Conservation (phyloP, 2,797 vertebrate genomes). For the Valencia hispanica region DNA sequence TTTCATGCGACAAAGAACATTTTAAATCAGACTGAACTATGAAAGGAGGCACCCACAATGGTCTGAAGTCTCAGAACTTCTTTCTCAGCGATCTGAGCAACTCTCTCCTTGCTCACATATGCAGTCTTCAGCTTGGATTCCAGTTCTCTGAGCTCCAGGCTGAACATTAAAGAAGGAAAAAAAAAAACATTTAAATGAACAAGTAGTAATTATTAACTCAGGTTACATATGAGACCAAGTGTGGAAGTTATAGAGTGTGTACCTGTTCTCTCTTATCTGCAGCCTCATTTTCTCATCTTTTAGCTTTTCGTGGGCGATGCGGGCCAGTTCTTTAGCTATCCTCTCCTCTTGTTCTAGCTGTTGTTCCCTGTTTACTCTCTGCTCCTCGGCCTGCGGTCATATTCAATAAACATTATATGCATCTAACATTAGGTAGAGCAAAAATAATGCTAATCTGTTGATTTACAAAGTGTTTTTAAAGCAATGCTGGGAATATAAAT, state of each 20-base stretch:
- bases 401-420: not conserved
- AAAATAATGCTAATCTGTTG: not conserved
- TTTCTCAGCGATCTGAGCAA: constrained; percentile 91
- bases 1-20: not conserved
- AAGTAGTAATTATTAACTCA: not conserved
- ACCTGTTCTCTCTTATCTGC: constrained; percentile 91
- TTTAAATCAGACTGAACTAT: not conserved
- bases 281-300: constrained; percentile 90
- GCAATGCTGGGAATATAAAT: not conserved
- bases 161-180: constrained; percentile 50
- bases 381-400: constrained; percentile 82
- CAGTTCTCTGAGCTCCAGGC: constrained; percentile 90
- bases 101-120: constrained; percentile 90
- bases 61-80: constrained; percentile 83
- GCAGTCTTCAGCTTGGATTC: constrained; percentile 88
- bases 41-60: constrained; percentile 78
- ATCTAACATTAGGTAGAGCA: constrained; percentile 1
- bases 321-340: constrained; percentile 85
- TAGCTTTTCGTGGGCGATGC: constrained; percentile 79
- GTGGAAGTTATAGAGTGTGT: constrained; percentile 12
- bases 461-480: not conserved
- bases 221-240: not conserved
- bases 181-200: not conserved
- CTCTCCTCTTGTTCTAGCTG: constrained; percentile 87
- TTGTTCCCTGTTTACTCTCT: constrained; percentile 63